Evolutionary conservation across 2,888 invertebrate genomes (phyloP).

Genomic region (Choreutis nemorana): DNA sequence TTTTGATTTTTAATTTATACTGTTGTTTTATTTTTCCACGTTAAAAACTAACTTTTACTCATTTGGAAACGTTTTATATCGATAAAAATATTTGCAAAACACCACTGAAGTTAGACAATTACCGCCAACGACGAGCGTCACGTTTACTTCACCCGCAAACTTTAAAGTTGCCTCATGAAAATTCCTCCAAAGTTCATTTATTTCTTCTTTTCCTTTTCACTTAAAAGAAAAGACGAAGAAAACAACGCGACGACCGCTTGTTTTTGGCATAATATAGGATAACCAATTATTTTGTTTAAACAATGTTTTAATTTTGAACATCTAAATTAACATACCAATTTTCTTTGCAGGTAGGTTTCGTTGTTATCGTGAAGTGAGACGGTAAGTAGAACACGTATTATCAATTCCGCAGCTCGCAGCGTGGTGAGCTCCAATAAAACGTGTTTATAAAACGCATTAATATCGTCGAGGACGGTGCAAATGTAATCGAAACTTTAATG

Average conservation of each 20-base stretch:
- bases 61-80: too few relatives aligned
- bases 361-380: constrained; percentile 13
- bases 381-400: constrained; percentile 20
- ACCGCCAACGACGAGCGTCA: constrained; percentile 32
- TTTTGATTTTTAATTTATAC: too few relatives aligned
- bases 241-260: too few relatives aligned
- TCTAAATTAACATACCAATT: constrained; percentile 11
- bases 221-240: too few relatives aligned
- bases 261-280: too few relatives aligned
- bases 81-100: neutral
- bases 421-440: constrained; percentile 35
- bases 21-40: too few relatives aligned
- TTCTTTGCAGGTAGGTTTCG: constrained; percentile 29
- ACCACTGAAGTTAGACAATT: constrained; percentile 21
- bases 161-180: constrained; percentile 28
- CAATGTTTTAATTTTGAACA: constrained; percentile 10
- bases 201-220: too few relatives aligned
- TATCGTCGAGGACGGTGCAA: constrained; percentile 27
- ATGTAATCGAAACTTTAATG: constrained; percentile 44
- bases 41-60: too few relatives aligned
- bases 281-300: constrained; percentile 3
- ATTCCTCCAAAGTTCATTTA: too few relatives aligned
- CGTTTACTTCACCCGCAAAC: constrained; percentile 48
- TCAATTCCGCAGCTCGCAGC: constrained; percentile 9
- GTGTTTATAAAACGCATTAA: constrained; percentile 48